Evolutionary conservation across 2,113 vertebrate genomes (phyloP).

Genomic region (Tonatia bakeri): DNA sequence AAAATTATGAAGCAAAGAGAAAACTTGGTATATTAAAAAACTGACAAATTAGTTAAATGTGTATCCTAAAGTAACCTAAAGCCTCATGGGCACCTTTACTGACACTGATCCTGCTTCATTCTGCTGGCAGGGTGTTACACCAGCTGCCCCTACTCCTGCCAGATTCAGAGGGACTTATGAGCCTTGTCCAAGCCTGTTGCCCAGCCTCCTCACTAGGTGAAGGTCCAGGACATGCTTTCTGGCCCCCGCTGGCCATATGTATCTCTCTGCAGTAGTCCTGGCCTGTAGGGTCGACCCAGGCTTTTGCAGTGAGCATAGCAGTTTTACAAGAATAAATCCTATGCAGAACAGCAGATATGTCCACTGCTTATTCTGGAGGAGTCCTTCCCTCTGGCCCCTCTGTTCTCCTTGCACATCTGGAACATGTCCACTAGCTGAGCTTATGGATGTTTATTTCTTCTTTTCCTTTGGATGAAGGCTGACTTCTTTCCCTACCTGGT

Average conservation of each 20-base stretch:
- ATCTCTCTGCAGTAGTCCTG: not conserved
- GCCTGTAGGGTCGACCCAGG: fast-evolving
- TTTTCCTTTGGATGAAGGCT: not conserved
- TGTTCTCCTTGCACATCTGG: not conserved
- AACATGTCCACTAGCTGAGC: no score
- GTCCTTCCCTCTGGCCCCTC: not conserved
- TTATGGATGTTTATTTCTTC: not conserved
- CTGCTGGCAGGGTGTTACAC: not conserved
- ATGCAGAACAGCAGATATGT: fast-evolving
- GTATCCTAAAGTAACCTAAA: not conserved
- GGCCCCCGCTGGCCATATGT: fast-evolving
- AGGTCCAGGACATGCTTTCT: not conserved
- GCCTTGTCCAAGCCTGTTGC: not conserved
- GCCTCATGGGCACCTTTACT: not conserved
- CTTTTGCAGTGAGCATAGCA: not conserved
- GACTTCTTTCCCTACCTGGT: not conserved
- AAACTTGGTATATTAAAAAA: not conserved
- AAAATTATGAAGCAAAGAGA: not conserved
- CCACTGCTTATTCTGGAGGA: not conserved
- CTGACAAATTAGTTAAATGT: not conserved
- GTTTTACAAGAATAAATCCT: not conserved
- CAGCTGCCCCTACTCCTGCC: not conserved
- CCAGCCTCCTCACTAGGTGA: not conserved
- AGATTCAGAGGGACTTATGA: not conserved
- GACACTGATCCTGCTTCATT: not conserved